Evolutionary conservation across 2,113 vertebrate species (phyloP).

Genomic region (Rousettus leschenaultii): DNA sequence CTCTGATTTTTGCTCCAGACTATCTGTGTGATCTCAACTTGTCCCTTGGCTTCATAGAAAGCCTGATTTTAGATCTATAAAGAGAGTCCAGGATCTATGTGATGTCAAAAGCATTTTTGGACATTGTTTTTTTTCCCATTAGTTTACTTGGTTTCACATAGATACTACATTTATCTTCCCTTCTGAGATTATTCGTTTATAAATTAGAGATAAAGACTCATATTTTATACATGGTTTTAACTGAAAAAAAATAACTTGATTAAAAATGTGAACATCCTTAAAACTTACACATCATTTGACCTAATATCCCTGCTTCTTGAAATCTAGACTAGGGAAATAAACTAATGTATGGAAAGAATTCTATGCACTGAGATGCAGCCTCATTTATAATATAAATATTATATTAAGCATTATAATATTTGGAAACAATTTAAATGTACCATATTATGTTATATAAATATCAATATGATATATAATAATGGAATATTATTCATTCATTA

Average conservation of each 20-base stretch:
- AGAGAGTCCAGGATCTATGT: neutral
- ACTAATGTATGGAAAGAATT: neutral
- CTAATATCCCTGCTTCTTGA: neutral
- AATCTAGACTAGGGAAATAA: conserved; percentile 13
- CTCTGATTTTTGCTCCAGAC: neutral
- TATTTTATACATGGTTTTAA: neutral
- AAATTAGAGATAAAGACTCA: neutral
- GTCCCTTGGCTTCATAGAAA: neutral
- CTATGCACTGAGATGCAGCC: neutral
- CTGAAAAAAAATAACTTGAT: neutral
- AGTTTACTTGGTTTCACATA: neutral
- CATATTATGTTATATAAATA: neutral
- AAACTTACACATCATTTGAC: neutral
- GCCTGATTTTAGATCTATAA: neutral
- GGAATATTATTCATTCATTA: neutral
- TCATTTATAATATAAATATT: neutral
- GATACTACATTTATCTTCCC: neutral
- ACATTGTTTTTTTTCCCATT: neutral
- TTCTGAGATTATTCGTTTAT: neutral
- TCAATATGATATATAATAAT: neutral
- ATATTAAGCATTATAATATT: neutral
- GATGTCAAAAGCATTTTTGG: neutral
- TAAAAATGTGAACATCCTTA: conserved; percentile 10
- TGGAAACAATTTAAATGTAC: neutral
- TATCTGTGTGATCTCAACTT: neutral